Percentiles rank a stretch among this genome's conserved stretches.
Evolutionary conservation across 2,888 invertebrate species (phyloP).

Genomic region (Dryococelus australis): DNA sequence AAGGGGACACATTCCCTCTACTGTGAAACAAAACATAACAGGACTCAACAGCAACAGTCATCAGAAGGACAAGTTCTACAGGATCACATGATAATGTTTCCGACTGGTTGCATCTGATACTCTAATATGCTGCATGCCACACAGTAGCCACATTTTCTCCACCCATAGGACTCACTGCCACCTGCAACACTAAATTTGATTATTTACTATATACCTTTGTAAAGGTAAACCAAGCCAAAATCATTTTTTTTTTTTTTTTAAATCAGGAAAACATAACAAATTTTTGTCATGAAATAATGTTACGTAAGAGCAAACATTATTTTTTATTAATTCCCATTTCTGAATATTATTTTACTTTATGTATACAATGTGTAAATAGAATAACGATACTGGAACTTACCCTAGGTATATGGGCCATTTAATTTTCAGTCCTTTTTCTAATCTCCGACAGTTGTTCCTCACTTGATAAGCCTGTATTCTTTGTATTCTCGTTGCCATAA

Average conservation of each 20-base stretch:
- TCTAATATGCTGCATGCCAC: neutral
- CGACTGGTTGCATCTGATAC: neutral
- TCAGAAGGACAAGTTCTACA: neutral
- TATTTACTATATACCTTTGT: neutral
- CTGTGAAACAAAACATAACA: neutral
- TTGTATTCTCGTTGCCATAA: neutral
- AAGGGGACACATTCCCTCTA: neutral
- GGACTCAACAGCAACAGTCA: neutral
- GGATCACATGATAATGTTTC: neutral
- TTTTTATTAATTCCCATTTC: too few species aligned
- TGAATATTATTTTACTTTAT: too few species aligned
- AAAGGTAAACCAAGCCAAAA: too few species aligned
- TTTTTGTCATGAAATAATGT: neutral
- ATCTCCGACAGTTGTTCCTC: neutral
- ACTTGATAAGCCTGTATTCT: neutral
- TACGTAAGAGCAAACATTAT: neutral
- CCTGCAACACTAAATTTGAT: neutral
- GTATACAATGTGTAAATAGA: too few species aligned
- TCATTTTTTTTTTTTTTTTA: too few species aligned
- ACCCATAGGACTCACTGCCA: neutral
- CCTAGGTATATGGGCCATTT: too few species aligned
- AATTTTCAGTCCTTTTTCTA: neutral
- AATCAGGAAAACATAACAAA: neutral
- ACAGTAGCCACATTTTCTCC: neutral
- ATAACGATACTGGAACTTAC: too few species aligned